A percentile compares a stretch with the other conserved stretches of the same genome.
phyloP scores from a whole-genome alignment of 2,888 invertebrate genomes.

The Eutolmus rufibarbis region DNA sequence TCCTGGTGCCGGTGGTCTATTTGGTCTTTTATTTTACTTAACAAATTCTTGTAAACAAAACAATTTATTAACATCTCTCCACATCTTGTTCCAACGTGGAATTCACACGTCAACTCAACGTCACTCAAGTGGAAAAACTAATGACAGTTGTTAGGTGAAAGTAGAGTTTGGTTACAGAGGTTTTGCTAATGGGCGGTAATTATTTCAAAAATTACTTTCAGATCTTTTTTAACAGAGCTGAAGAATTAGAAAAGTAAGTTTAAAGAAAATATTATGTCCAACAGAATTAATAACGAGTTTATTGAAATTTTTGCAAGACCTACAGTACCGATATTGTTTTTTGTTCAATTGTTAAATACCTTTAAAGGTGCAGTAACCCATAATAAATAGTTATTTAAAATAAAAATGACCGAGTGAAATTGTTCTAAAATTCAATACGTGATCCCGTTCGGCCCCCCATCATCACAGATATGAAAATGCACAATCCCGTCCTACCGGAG shows the following conservation, averaged over 20 bases:
- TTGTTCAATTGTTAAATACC: neutral
- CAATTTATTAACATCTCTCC: conserved; percentile 5
- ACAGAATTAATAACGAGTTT: neutral
- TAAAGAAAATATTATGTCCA: neutral
- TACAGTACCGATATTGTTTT: neutral
- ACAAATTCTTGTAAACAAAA: conserved; percentile 36
- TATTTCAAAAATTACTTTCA: neutral
- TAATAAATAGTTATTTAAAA: neutral
- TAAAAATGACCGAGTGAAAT: neutral
- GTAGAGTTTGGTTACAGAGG: neutral
- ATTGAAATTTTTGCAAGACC: neutral
- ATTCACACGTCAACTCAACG: conserved; percentile 30
- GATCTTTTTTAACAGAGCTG: neutral
- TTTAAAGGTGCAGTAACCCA: neutral
- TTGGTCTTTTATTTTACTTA: neutral
- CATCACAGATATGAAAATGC: neutral
- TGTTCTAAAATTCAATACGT: neutral
- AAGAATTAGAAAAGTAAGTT: neutral
- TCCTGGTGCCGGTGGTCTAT: neutral
- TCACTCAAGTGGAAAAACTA: neutral
- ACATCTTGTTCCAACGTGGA: conserved; percentile 36
- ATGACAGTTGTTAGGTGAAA: neutral
- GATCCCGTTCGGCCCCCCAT: neutral
- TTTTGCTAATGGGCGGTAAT: neutral
- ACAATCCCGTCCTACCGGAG: neutral